Evolutionary conservation across 2,888 invertebrate genomes (phyloP).

Genomic region (Rhogogaster chlorosoma): DNA sequence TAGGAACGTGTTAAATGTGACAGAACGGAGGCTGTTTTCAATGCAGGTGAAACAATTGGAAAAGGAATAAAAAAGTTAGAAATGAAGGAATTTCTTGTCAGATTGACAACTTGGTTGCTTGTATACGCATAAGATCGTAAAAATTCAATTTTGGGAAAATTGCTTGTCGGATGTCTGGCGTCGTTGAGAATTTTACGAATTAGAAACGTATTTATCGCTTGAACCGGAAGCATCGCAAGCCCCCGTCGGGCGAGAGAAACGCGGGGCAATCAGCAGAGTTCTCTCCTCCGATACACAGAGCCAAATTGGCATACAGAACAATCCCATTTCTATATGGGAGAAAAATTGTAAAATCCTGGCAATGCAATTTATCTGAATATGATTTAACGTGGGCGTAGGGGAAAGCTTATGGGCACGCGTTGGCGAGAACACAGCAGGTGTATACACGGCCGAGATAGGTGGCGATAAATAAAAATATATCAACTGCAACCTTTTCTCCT

Average conservation of each 20-base stretch:
- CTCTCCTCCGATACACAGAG: conserved; percentile 52
- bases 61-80: not conserved
- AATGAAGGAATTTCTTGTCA: conserved; percentile 1
- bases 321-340: conserved; percentile 66
- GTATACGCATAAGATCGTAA: conserved; percentile 8
- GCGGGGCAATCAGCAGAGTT: conserved; percentile 52
- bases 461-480: conserved; percentile 73
- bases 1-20: not conserved
- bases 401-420: conserved; percentile 55
- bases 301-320: conserved; percentile 64
- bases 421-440: conserved; percentile 53
- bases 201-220: conserved; percentile 46
- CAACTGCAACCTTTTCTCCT: conserved; percentile 71
- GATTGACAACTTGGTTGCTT: not conserved
- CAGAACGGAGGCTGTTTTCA: not conserved
- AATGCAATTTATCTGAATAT: conserved; percentile 72
- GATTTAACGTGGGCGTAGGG: conserved; percentile 66
- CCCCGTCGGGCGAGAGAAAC: not conserved
- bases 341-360: conserved; percentile 65
- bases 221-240: conserved; percentile 16
- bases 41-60: conserved; percentile 7
- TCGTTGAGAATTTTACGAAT: conserved; percentile 24
- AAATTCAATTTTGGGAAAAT: conserved; percentile 42
- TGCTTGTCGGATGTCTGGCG: conserved; percentile 11
- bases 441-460: conserved; percentile 58